Base-by-base conservation (phyloP, 2,888 invertebrate species). In the Lampropteryx suffumata region DNA sequence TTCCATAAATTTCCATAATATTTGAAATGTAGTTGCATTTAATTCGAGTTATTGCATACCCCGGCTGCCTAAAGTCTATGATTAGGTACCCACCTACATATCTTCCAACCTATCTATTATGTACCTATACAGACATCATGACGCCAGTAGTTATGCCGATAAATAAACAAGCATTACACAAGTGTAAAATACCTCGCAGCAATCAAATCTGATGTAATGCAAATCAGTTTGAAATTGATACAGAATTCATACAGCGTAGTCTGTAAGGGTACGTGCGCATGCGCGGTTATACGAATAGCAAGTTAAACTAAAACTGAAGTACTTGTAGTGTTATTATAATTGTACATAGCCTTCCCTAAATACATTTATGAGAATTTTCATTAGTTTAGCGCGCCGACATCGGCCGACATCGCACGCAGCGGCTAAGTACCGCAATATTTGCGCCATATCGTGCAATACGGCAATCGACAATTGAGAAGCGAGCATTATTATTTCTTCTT, bases 151-250 rank as follows among this genome's bases (percentile, higher is more conserved):
- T 35, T 41, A 27, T 29, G 33, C 30, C 41, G 11, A 28, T 42
- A 39, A 54, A 49, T 41, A 37, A 52, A 57, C 57, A 55, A 46
- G 49, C 32, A 9, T 61, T 55, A 59, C 55, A 45, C 56, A 59
- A 61, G 33, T 33, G 45, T 35, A 11, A 55, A 57, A 50, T 48
- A 46, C 40, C 44, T 50, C 43, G 37, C 32, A 41, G 44, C 50
- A 39, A 53, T 57, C 48, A 50, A 47, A 51, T 35, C 34, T 49
- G 50, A 55, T 52, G 46, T 55, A 48, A 53, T 57, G 39, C 35
- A 55, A 55, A 60, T 56, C 46, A 47, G 9, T 41, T 54, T 58
- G 60, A 62, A 56, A 63, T 59, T 44, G 49, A 61, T 57, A 57
- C 47, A 29, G 39, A 46, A 57, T 47, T 50, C 47, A 50, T 46